phyloP scores from a whole-genome alignment of 2,797 vertebrate species.

The Eulemur albifrons region DNA sequence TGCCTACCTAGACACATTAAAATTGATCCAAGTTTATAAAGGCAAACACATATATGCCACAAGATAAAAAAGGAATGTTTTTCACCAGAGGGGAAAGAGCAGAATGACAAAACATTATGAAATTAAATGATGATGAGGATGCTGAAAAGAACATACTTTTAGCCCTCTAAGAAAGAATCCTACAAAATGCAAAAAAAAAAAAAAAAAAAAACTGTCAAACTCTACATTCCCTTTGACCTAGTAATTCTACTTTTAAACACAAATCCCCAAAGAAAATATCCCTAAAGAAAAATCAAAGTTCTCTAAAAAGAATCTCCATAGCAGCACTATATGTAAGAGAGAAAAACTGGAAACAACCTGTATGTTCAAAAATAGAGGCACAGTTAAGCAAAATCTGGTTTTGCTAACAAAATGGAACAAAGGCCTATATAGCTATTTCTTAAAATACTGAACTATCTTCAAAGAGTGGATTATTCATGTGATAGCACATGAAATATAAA shows the following conservation, averaged over 20 bases:
- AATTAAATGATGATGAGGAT: neutral
- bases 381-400: conserved; percentile 31
- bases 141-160: neutral
- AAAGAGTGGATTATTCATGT: neutral
- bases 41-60: neutral
- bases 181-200: neutral
- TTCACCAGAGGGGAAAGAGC: neutral
- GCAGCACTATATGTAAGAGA: conserved; percentile 13
- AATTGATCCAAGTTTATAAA: conserved; percentile 34
- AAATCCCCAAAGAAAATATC: conserved; percentile 26
- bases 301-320: conserved; percentile 47
- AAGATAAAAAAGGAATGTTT: neutral
- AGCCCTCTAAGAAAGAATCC: neutral
- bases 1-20: neutral
- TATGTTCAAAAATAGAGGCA: conserved; percentile 55
- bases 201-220: neutral
- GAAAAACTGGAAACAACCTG: conserved; percentile 59
- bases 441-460: neutral
- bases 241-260: conserved; percentile 17
- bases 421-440: neutral
- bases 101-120: neutral
- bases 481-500: neutral
- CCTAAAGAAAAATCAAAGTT: conserved; percentile 38
- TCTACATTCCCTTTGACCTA: neutral
- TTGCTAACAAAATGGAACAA: conserved; percentile 39